phyloP scores from a whole-genome alignment of 2,888 invertebrate species.

The Lochmaea crataegi region DNA sequence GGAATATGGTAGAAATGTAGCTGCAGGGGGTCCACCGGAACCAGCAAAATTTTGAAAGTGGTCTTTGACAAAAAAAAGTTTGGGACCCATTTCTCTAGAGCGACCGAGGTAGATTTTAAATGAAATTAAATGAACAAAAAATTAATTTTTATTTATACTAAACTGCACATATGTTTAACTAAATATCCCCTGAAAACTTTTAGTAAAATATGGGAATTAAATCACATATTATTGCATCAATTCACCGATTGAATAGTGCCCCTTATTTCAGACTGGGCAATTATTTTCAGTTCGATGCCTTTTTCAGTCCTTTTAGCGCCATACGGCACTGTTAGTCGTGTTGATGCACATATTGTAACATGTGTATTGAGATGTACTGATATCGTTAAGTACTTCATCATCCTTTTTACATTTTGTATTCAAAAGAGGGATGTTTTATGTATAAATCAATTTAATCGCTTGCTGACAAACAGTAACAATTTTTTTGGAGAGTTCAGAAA shows the following conservation, averaged over 20 bases:
- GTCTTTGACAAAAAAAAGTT: too few relatives aligned
- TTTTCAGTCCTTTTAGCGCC: conserved; percentile 51
- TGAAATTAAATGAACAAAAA: not conserved
- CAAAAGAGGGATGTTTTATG: conserved; percentile 4
- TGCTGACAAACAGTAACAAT: not conserved
- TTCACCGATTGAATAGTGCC: conserved; percentile 30
- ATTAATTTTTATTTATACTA: not conserved
- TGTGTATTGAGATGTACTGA: conserved; percentile 47
- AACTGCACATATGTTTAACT: conserved; percentile 5
- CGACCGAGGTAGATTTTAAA: too few relatives aligned
- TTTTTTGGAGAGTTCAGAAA: too few relatives aligned
- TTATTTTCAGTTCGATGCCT: conserved; percentile 52
- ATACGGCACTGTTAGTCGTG: conserved; percentile 47
- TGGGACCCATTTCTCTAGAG: too few relatives aligned
- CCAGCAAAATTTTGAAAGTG: too few relatives aligned
- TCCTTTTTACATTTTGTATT: conserved; percentile 29
- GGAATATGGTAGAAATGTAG: too few relatives aligned
- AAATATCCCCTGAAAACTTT: not conserved
- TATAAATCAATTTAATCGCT: conserved; percentile 7
- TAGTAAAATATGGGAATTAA: conserved; percentile 29
- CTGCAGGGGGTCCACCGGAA: too few relatives aligned
- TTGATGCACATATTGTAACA: conserved; percentile 46
- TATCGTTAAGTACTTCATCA: conserved; percentile 42
- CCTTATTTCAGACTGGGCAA: conserved; percentile 31
- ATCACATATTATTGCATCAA: conserved; percentile 29